These are phyloP conservation scores for Lacanobia wlatinum DNA, from an alignment of 2,888 invertebrate genomes.

Conservation along the genomic window DNA sequence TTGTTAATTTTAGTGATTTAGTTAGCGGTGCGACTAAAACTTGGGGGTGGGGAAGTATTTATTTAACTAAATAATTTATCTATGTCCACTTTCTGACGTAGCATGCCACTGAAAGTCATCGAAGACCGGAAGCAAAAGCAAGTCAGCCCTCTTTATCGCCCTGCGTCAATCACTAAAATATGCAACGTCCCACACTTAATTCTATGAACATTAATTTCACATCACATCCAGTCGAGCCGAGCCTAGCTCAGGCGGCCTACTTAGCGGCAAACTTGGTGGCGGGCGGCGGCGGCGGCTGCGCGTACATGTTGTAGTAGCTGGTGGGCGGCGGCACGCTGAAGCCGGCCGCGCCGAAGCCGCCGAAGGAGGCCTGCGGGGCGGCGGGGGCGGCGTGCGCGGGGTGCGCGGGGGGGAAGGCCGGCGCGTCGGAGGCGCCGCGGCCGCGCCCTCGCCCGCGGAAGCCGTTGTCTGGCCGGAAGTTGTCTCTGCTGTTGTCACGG, in stretches of 20 bases:
- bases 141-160: neutral
- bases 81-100: neutral
- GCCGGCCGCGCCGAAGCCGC: constrained; percentile 43
- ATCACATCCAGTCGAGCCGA: constrained; percentile 60
- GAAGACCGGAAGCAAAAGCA: neutral
- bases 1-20: constrained; percentile 21
- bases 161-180: constrained; percentile 23
- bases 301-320: constrained; percentile 87
- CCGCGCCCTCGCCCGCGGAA: constrained; percentile 76
- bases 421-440: constrained; percentile 27
- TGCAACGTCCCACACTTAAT: constrained; percentile 28
- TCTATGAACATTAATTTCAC: constrained; percentile 57
- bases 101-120: neutral
- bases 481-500: constrained; percentile 58
- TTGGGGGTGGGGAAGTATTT: neutral
- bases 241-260: constrained; percentile 56
- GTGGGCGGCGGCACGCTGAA: constrained; percentile 78
- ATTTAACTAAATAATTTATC: neutral
- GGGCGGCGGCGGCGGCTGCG: constrained; percentile 83
- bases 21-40: neutral
- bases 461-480: constrained; percentile 75
- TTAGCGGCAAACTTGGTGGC: constrained; percentile 70
- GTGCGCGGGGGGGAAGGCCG: constrained; percentile 39
- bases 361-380: neutral
- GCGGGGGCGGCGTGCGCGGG: constrained; percentile 70